phyloP scores from a whole-genome alignment of 2,113 vertebrate genomes.

The Amphiprion ocellaris region DNA sequence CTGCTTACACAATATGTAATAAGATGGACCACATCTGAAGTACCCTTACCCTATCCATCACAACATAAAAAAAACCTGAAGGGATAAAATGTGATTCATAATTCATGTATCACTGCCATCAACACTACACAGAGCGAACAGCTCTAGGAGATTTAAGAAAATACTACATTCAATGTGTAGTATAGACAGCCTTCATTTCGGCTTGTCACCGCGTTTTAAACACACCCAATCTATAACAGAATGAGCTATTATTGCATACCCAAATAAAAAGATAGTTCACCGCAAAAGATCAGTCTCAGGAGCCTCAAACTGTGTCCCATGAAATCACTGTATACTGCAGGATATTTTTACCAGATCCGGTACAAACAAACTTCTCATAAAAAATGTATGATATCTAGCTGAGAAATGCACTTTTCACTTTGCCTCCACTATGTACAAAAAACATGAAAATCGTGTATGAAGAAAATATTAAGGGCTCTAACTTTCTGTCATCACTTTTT shows the following conservation, averaged over 20 bases:
- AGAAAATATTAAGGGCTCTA: neutral
- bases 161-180: neutral
- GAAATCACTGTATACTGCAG: slow-evolving; percentile 16
- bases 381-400: slow-evolving; percentile 25
- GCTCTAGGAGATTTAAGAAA: neutral
- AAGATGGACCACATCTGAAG: neutral
- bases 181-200: neutral
- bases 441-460: neutral
- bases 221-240: neutral
- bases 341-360: slow-evolving; percentile 28
- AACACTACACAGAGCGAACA: neutral
- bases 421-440: neutral
- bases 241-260: neutral
- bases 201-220: neutral
- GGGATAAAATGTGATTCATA: neutral
- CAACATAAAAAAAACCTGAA: neutral
- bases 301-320: slow-evolving; percentile 1
- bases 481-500: neutral
- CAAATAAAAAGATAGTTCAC: neutral
- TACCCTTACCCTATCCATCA: neutral
- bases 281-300: slow-evolving; percentile 1
- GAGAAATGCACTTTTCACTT: slow-evolving; percentile 26
- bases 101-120: neutral
- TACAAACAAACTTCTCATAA: slow-evolving; percentile 37
- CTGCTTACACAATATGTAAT: slow-evolving; percentile 22